Evolutionary conservation across 2,888 invertebrate species (phyloP).

Genomic region (Leptopilina myrica): DNA sequence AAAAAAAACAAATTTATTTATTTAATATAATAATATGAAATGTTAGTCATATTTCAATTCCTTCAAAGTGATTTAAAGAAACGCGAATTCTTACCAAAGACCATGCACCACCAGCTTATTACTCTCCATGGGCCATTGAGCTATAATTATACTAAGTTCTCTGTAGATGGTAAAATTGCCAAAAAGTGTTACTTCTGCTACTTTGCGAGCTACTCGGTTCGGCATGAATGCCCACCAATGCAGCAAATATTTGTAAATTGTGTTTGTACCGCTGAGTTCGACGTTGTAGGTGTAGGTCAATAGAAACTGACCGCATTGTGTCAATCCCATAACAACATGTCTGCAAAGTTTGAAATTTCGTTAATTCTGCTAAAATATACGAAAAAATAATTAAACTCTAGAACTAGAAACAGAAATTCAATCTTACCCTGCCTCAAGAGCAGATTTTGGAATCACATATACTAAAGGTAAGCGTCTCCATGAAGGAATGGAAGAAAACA

Average conservation of each 20-base stretch:
- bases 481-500: conserved; percentile 71
- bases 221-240: conserved; percentile 83
- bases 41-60: background rate
- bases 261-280: conserved; percentile 63
- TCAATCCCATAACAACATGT: conserved; percentile 89
- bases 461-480: conserved; percentile 72
- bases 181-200: conserved; percentile 81
- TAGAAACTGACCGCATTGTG: conserved; percentile 95
- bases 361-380: too few species aligned
- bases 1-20: background rate
- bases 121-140: conserved; percentile 85
- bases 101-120: conserved; percentile 84
- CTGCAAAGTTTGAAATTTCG: background rate
- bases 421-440: conserved; percentile 73
- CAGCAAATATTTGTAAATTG: conserved; percentile 80
- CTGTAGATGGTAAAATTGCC: conserved; percentile 77
- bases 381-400: too few species aligned
- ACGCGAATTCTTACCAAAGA: conserved; percentile 79
- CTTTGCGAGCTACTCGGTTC: conserved; percentile 78
- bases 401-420: background rate
- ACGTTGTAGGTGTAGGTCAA: conserved; percentile 86
- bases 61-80: background rate
- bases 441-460: conserved; percentile 73
- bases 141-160: conserved; percentile 82
- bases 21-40: background rate